These are phyloP conservation scores for Diadromus collaris DNA, from an alignment of 2,888 invertebrate species.

Conservation along the genomic window DNA sequence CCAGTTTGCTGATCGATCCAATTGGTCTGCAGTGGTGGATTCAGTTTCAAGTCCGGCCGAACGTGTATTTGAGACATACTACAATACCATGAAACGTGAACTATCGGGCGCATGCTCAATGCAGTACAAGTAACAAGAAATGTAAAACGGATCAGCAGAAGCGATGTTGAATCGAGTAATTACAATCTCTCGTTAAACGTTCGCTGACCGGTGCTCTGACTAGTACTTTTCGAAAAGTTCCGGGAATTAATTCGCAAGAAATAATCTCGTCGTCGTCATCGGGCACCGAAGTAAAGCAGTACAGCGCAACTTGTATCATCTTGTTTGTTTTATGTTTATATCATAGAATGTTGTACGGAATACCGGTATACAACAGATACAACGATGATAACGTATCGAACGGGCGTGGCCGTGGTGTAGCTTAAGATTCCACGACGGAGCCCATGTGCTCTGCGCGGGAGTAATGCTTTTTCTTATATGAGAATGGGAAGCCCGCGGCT, in stretches of 20 bases:
- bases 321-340: constrained; percentile 20
- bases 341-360: constrained; percentile 23
- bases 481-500: constrained; percentile 50
- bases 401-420: constrained; percentile 57
- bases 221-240: constrained; percentile 45
- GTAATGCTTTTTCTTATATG: constrained; percentile 60
- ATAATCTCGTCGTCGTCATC: constrained; percentile 56
- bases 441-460: constrained; percentile 57
- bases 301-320: constrained; percentile 3
- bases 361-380: constrained; percentile 53
- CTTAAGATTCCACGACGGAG: constrained; percentile 59
- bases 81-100: constrained; percentile 25
- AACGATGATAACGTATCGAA: constrained; percentile 60
- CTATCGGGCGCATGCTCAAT: constrained; percentile 12
- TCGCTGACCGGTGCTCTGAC: constrained; percentile 37
- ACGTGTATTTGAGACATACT: neutral
- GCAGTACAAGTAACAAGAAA: constrained; percentile 54
- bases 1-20: neutral
- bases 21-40: neutral
- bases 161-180: constrained; percentile 64
- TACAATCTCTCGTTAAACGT: constrained; percentile 61
- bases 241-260: constrained; percentile 63
- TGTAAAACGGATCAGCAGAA: constrained; percentile 51
- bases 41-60: constrained; percentile 12
- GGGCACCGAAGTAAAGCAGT: constrained; percentile 38